phyloP scores from a whole-genome alignment of 2,888 invertebrate species.

The Frankliniella intonsa region DNA sequence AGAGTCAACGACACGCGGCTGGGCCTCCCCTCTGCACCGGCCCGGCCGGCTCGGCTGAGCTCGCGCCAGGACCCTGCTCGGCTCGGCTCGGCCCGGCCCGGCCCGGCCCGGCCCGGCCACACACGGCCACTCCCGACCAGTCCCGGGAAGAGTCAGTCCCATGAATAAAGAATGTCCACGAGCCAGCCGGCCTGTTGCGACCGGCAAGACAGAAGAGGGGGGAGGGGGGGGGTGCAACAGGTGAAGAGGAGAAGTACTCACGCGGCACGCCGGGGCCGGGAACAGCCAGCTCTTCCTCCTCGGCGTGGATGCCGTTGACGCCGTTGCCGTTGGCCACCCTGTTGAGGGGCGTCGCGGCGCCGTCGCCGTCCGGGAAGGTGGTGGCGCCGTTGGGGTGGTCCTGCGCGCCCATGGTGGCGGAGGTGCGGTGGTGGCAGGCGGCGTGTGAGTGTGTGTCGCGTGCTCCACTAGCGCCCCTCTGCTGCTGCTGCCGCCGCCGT shows the following conservation, averaged over 20 bases:
- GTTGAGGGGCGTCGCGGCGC: slow-evolving; percentile 1
- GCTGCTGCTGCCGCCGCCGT: neutral
- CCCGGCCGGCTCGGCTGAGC: neutral
- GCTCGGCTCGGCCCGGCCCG: neutral
- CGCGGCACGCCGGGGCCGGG: slow-evolving; percentile 2
- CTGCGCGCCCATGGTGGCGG: neutral
- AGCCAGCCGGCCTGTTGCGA: neutral
- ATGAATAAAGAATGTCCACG: slow-evolving; percentile 19
- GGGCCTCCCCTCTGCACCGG: too few relatives aligned
- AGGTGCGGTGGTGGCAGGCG: neutral
- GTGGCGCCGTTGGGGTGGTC: neutral
- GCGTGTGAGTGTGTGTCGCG: neutral
- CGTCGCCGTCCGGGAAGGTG: neutral
- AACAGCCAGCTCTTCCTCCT: neutral
- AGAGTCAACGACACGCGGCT: neutral
- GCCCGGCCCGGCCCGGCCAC: neutral
- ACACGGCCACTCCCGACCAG: neutral
- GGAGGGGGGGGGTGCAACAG: neutral
- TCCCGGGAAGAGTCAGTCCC: slow-evolving; percentile 1
- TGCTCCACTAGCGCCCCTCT: neutral
- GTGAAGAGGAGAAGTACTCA: neutral
- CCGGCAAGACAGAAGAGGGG: neutral
- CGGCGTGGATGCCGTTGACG: neutral
- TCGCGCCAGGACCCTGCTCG: neutral
- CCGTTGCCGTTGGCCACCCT: neutral